Conservation (phyloP, 2,797 vertebrate species). For the Telmatherina bonti region DNA sequence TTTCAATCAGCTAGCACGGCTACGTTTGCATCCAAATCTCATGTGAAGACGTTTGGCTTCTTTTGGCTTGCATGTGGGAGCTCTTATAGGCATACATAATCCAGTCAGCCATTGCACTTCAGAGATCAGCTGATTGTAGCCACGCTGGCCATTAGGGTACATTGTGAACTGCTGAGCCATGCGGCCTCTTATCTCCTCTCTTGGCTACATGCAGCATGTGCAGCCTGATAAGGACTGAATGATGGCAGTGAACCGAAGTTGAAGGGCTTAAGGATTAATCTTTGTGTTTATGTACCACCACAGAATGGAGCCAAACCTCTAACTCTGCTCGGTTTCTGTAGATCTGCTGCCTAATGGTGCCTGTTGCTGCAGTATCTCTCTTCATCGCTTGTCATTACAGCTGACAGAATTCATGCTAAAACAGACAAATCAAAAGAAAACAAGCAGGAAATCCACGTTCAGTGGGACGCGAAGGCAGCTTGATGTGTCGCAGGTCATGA, state of each 20-base stretch:
- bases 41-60: neutral
- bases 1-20: neutral
- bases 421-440: constrained; percentile 14
- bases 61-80: constrained; percentile 11
- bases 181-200: constrained; percentile 46
- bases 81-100: constrained; percentile 25
- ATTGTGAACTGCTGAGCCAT: constrained; percentile 51
- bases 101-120: constrained; percentile 39
- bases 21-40: neutral
- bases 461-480: neutral
- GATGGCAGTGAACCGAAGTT: constrained; percentile 58
- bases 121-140: constrained; percentile 57
- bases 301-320: constrained; percentile 35
- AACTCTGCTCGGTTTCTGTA: constrained; percentile 43
- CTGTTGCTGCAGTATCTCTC: constrained; percentile 28
- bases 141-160: constrained; percentile 36
- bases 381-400: constrained; percentile 21
- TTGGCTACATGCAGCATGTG: constrained; percentile 30
- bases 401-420: constrained; percentile 13
- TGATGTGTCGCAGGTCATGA: constrained; percentile 15
- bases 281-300: constrained; percentile 55
- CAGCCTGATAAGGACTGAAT: constrained; percentile 53
- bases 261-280: constrained; percentile 72
- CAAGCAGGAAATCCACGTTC: constrained; percentile 10
- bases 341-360: constrained; percentile 56